A percentile compares a stretch with the other conserved stretches of the same genome.
phyloP scores from a whole-genome alignment of 1,140 invertebrate genomes.

The Babylonia areolata region DNA sequence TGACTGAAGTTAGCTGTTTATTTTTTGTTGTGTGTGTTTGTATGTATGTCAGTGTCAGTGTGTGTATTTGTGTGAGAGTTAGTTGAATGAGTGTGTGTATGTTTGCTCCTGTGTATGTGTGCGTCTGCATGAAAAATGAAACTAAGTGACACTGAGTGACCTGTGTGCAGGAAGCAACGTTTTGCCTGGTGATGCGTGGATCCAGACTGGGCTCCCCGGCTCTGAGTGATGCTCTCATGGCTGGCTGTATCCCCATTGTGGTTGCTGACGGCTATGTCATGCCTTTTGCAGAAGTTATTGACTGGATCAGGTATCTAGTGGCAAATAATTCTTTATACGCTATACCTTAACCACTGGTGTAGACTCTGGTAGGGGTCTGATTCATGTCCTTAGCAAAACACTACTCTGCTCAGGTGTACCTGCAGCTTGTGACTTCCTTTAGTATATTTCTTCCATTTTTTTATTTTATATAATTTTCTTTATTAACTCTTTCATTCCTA shows the following conservation, averaged over 20 bases:
- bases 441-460: neutral
- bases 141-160: too few relatives aligned
- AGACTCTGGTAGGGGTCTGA: too few relatives aligned
- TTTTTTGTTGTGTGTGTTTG: neutral
- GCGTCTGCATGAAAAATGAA: too few relatives aligned
- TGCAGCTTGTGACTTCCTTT: neutral
- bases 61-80: too few relatives aligned
- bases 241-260: slow-evolving; percentile 97
- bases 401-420: too few relatives aligned
- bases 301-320: slow-evolving; percentile 85
- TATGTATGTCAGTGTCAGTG: neutral
- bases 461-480: neutral
- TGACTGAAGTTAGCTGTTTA: too few relatives aligned
- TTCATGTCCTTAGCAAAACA: neutral
- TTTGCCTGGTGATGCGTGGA: slow-evolving; percentile 97
- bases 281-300: slow-evolving; percentile 97
- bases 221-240: slow-evolving; percentile 77
- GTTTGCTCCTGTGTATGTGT: too few relatives aligned
- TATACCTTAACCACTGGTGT: neutral
- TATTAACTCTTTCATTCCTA: too few relatives aligned
- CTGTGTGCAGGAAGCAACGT: slow-evolving; percentile 95
- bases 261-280: slow-evolving; percentile 97
- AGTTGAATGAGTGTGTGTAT: too few relatives aligned
- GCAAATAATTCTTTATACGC: neutral
- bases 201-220: slow-evolving; percentile 86